Conservation (phyloP, 2,797 vertebrate species). For the Numenius phaeopus region DNA sequence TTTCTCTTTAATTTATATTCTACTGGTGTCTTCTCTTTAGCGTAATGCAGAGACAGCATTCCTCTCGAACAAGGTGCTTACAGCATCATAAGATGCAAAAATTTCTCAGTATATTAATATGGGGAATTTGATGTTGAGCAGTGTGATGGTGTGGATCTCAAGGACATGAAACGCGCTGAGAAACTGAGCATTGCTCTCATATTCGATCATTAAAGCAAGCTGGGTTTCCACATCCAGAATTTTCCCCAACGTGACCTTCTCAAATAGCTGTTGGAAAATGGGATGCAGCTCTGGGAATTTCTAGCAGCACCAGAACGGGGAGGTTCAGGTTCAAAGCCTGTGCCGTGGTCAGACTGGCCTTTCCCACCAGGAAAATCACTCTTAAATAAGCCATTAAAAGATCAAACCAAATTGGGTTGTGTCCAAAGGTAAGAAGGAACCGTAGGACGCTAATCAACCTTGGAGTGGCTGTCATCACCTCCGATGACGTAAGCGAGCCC, state of each 20-base stretch:
- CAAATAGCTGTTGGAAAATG: not conserved
- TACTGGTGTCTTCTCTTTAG: not conserved
- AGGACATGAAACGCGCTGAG: not conserved
- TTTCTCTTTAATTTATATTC: not conserved
- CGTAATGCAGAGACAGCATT: not conserved
- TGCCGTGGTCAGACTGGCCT: too few relatives aligned
- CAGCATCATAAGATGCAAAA: not conserved
- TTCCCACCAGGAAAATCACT: not conserved
- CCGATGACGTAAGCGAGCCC: not conserved
- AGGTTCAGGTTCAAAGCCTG: not conserved
- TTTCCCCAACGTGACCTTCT: not conserved
- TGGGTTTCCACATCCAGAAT: not conserved
- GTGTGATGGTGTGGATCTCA: not conserved
- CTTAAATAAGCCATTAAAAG: not conserved
- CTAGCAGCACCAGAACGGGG: not conserved
- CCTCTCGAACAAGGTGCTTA: not conserved
- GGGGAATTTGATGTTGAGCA: not conserved
- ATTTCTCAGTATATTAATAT: not conserved
- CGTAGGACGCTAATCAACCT: not conserved
- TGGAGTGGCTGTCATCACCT: not conserved
- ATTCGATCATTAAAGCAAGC: not conserved
- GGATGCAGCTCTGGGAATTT: not conserved
- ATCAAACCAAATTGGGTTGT: not conserved
- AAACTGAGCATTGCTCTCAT: not conserved
- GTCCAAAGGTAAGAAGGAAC: not conserved